Evolutionary conservation across 2,797 vertebrate species (phyloP), one percentile per base, ranked within the genome.

Genomic region (Channa striata): DNA sequence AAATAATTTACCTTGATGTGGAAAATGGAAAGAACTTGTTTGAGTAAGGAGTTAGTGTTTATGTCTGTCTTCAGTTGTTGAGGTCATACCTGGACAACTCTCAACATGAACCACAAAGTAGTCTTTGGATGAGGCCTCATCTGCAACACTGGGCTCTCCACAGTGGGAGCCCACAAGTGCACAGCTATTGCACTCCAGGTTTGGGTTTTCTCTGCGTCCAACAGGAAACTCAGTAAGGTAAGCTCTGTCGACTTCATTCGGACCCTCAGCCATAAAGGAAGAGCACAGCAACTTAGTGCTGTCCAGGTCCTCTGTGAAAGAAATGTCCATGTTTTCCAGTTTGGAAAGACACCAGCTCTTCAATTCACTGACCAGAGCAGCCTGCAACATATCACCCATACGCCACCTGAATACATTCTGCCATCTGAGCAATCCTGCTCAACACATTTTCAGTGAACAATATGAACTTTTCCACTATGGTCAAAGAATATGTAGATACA

Each of bases 291-390:
- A 81, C 54, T 63, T 76, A 60, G 59, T 8, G 36, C 65, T 8
- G 53, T 85, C 80, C 58, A 92, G 90, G 21, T 97, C 96, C 62
- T 94, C 95, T 19, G 93, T 93, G 78, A 97, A 90, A 58, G 92
- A 95, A 48, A 93, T 80, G 86, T 99, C 97, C 86, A 97, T 93
- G 86, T 93, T 95, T 83, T 98, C 96, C 81, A 99, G 96, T 93
- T 97, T 98, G 67, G 97, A 89, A 89, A 96, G 78, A 89, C 97
- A 99, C 98, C 98, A 99, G 74, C 91, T 96, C 93, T 99, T 99
- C 89, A 99, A 92, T 81, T 99, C 97, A 16, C 92, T 93, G 1
- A 96, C 95, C 84, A 98, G 91, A 6, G 96, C 97, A 8, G 85
- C 91, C 97, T 99, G 76, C 25, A 30, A 30, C 2, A 6, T 30